phyloP scores from a whole-genome alignment of 2,113 vertebrate genomes.

The Corvus hawaiiensis region DNA sequence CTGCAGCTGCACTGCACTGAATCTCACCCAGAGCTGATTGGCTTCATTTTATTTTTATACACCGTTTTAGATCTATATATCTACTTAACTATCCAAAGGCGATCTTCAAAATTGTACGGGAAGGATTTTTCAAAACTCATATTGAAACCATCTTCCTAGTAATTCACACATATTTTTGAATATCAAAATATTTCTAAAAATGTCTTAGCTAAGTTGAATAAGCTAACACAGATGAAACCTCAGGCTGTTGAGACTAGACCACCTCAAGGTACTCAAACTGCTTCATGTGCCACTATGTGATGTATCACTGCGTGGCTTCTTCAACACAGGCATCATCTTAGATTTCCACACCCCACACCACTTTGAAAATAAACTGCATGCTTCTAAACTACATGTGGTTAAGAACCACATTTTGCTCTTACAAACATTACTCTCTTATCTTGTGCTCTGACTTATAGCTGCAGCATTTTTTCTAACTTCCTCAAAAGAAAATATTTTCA shows the following conservation, averaged over 20 bases:
- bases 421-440: neutral
- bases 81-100: neutral
- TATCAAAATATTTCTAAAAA: neutral
- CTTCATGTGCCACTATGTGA: neutral
- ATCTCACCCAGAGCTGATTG: neutral
- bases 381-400: neutral
- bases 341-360: neutral
- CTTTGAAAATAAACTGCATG: neutral
- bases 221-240: neutral
- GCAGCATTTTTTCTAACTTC: neutral
- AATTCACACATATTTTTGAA: neutral
- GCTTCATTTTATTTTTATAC: neutral
- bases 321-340: neutral
- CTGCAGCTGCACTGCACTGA: neutral
- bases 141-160: neutral
- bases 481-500: neutral
- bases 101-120: neutral
- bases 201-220: neutral
- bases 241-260: neutral
- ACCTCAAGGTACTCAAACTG: neutral
- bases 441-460: neutral
- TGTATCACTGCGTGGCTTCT: neutral
- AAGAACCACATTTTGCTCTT: neutral
- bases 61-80: neutral
- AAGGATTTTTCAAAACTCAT: neutral